These are phyloP conservation scores for Kradibia gibbosae DNA, from an alignment of 1,140 invertebrate genomes.

Conservation along the genomic window DNA sequence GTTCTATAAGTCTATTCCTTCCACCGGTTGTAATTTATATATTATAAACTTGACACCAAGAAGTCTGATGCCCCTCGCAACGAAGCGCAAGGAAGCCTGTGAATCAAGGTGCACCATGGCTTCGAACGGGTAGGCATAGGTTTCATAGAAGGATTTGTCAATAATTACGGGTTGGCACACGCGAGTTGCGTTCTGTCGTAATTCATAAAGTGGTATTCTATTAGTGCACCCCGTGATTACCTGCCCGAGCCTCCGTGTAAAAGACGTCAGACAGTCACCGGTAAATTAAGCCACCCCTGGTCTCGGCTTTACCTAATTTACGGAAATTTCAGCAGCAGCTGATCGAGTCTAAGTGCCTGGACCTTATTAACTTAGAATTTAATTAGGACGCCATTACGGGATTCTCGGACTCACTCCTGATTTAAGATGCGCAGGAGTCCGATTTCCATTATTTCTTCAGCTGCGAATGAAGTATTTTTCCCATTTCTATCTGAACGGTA, in stretches of 20 bases:
- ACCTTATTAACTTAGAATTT: not conserved
- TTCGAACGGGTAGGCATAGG: too few species aligned
- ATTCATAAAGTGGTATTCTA: slow-evolving; percentile 64
- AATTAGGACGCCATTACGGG: slow-evolving; percentile 38
- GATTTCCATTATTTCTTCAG: not conserved
- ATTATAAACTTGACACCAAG: slow-evolving; percentile 39
- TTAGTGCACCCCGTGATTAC: slow-evolving; percentile 60
- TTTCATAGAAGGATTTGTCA: slow-evolving; percentile 56
- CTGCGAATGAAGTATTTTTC: not conserved
- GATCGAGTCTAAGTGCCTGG: not conserved
- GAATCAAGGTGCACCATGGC: slow-evolving; percentile 2
- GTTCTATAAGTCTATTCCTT: not conserved
- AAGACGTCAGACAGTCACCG: not conserved
- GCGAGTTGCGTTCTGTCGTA: slow-evolving; percentile 52
- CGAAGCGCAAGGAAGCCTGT: slow-evolving; percentile 21
- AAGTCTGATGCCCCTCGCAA: slow-evolving; percentile 12
- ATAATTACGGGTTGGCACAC: slow-evolving; percentile 58
- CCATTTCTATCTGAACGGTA: too few species aligned
- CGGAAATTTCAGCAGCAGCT: slow-evolving; percentile 25
- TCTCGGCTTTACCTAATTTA: slow-evolving; percentile 32
- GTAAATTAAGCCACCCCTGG: not conserved
- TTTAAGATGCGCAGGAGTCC: slow-evolving; percentile 13
- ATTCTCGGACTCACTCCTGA: not conserved
- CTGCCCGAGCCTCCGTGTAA: slow-evolving; percentile 18
- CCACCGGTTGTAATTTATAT: not conserved